Evolutionary conservation across 2,797 vertebrate genomes (phyloP).

Genomic region (Protonibea diacanthus): DNA sequence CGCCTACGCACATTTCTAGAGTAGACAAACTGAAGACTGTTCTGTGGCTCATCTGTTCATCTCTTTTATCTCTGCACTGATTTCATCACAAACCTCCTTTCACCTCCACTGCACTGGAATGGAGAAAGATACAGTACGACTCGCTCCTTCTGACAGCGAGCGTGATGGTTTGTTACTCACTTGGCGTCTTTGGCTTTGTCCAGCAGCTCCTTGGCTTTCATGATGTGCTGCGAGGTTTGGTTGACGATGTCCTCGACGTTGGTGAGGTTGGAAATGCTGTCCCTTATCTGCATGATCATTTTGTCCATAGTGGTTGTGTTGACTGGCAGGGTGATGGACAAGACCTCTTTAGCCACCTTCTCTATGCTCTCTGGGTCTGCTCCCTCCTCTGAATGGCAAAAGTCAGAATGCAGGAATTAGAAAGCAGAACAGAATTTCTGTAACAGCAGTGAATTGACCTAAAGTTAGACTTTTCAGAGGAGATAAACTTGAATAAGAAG

Average conservation of each 20-base stretch:
- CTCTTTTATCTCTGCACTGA: no score
- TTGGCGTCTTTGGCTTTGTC: conserved; percentile 83
- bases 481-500: not conserved
- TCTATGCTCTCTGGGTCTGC: conserved; percentile 91
- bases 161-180: conserved; percentile 67
- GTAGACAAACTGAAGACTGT: no score
- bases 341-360: conserved; percentile 86
- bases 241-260: conserved; percentile 83
- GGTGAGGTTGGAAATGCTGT: conserved; percentile 84
- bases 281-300: conserved; percentile 84
- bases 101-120: no score
- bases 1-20: no score
- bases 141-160: not conserved
- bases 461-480: no score
- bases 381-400: conserved; percentile 87
- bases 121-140: no score
- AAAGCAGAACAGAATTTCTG: not conserved
- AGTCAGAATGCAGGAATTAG: not conserved
- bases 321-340: conserved; percentile 88
- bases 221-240: conserved; percentile 80
- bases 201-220: conserved; percentile 82
- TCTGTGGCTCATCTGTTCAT: no score
- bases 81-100: no score
- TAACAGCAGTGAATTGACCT: not conserved
- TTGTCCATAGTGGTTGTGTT: conserved; percentile 76